Evolutionary conservation across 2,888 invertebrate species (phyloP).

Genomic region (Thymelicus sylvestris): DNA sequence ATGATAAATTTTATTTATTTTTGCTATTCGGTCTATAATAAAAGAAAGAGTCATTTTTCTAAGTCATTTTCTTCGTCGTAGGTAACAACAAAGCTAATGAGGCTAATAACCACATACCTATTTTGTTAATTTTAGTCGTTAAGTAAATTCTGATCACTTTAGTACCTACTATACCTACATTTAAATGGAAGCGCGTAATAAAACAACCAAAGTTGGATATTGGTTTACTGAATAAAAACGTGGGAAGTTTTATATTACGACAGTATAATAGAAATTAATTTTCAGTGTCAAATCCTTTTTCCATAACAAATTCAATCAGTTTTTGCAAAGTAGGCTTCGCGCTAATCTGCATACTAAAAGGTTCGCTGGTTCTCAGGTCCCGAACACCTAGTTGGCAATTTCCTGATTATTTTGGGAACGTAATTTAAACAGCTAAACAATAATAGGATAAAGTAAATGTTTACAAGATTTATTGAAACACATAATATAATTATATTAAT

Average conservation of each 20-base stretch:
- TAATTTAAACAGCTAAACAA: not conserved
- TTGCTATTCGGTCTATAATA: not conserved
- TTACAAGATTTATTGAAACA: conserved; percentile 1
- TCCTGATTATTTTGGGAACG: conserved; percentile 3
- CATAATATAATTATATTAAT: no score
- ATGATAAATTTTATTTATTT: not conserved
- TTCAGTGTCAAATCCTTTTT: not conserved
- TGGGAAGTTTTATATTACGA: no score
- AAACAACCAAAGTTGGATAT: no score
- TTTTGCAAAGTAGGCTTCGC: not conserved
- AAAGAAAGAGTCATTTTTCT: no score
- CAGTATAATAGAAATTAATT: not conserved
- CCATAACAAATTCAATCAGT: not conserved
- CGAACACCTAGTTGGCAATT: not conserved
- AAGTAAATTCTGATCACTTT: no score
- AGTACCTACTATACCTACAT: no score
- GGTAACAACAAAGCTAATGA: no score
- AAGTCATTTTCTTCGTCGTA: no score
- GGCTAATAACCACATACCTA: no score
- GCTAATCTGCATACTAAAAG: conserved; percentile 8
- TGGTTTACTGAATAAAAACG: no score
- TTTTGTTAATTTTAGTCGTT: no score
- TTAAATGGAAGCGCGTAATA: no score
- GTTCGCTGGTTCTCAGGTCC: not conserved
- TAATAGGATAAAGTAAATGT: not conserved